Percentiles rank a stretch among this genome's conserved stretches.
Conservation (phyloP, 2,888 invertebrate genomes). For the Pristionchus exspectatus region DNA sequence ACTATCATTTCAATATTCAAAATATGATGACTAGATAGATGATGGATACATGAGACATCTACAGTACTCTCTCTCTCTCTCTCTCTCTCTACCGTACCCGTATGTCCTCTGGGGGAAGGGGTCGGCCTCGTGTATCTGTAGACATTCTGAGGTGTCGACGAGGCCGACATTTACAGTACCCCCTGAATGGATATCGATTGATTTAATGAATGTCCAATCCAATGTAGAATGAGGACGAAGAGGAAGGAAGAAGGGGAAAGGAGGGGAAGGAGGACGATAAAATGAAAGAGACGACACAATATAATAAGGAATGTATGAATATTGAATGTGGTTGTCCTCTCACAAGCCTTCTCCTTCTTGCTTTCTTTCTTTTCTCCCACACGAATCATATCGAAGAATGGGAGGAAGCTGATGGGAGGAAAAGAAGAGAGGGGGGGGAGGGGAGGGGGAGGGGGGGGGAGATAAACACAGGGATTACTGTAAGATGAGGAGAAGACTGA, state of each 20-base stretch:
- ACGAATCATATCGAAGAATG: slow-evolving; percentile 19
- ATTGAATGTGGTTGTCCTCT: slow-evolving; percentile 9
- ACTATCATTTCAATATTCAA: background rate
- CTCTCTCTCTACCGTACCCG: background rate
- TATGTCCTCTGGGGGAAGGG: background rate
- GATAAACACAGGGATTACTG: slow-evolving; percentile 6
- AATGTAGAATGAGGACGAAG: background rate
- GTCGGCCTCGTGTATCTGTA: slow-evolving; percentile 30
- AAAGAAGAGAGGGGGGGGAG: background rate
- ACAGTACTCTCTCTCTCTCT: background rate
- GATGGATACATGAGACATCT: background rate
- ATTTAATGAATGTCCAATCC: background rate
- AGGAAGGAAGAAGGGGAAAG: background rate
- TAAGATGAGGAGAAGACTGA: background rate
- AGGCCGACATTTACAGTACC: slow-evolving; percentile 30
- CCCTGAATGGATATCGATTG: background rate
- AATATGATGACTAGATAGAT: background rate
- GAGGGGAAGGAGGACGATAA: background rate
- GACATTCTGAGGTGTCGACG: slow-evolving; percentile 19
- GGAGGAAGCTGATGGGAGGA: slow-evolving; percentile 9
- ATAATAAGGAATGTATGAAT: slow-evolving; percentile 32
- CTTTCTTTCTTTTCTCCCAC: background rate
- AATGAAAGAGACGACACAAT: background rate
- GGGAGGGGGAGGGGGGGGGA: background rate
- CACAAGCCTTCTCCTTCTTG: background rate